Conservation (phyloP, 2,113 vertebrate species). For the Oreotrochilus melanogaster region DNA sequence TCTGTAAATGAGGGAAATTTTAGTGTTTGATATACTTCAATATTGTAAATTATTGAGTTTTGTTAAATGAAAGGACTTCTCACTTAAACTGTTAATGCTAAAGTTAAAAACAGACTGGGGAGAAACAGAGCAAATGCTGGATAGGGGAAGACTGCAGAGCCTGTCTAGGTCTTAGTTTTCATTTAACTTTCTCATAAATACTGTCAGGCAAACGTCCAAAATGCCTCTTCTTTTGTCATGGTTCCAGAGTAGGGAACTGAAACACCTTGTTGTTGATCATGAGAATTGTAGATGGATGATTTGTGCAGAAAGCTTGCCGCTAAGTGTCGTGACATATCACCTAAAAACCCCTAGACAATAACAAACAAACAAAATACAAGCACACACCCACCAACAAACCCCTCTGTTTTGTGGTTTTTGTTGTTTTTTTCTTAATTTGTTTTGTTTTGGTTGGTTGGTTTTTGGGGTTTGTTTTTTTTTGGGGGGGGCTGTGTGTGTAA, state of each 20-base stretch:
- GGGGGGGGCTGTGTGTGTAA: too few species aligned
- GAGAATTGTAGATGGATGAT: neutral
- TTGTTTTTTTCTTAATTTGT: too few species aligned
- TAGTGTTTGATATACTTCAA: slow-evolving; percentile 72
- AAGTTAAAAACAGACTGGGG: slow-evolving; percentile 37
- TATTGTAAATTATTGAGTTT: slow-evolving; percentile 81
- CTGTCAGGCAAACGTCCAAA: neutral
- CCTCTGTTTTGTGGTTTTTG: neutral
- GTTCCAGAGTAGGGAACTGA: neutral
- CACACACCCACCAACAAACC: neutral
- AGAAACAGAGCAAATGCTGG: neutral
- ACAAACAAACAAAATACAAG: neutral
- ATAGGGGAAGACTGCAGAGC: slow-evolving; percentile 1
- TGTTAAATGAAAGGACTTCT: slow-evolving; percentile 49
- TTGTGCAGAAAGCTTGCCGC: neutral
- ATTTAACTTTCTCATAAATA: slow-evolving; percentile 10
- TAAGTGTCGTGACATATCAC: neutral
- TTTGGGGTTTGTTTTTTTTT: too few species aligned
- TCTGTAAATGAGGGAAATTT: slow-evolving; percentile 79
- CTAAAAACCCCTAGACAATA: neutral
- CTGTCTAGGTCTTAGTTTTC: slow-evolving; percentile 10
- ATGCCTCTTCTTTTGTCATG: neutral
- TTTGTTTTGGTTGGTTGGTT: too few species aligned
- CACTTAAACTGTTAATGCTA: slow-evolving; percentile 46
- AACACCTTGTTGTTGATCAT: neutral